Evolutionary conservation across 1,140 invertebrate species (phyloP).

Genomic region (Odontomachus brunneus): DNA sequence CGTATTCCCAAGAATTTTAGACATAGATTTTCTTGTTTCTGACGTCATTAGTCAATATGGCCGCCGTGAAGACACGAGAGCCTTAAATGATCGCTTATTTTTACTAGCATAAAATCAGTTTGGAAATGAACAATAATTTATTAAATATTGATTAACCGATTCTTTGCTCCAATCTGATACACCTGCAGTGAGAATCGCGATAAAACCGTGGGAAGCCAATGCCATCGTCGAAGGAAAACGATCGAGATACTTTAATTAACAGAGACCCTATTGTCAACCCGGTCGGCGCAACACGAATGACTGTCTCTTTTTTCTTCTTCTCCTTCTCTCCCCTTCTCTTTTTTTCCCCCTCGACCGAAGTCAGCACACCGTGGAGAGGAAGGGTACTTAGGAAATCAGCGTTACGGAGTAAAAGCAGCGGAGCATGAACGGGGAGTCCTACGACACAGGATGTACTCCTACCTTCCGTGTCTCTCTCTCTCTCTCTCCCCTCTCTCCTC

Average conservation of each 20-base stretch:
- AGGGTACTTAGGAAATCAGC: slow-evolving; percentile 80
- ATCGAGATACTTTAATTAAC: slow-evolving; percentile 66
- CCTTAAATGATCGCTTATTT: too few relatives aligned
- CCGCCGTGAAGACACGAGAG: too few relatives aligned
- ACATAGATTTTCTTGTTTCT: too few relatives aligned
- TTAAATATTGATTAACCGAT: too few relatives aligned
- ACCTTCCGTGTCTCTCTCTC: slow-evolving; percentile 73
- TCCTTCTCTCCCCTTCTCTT: slow-evolving; percentile 13
- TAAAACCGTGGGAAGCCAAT: slow-evolving; percentile 42
- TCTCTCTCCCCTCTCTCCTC: too few relatives aligned
- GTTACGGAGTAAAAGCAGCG: slow-evolving; percentile 78
- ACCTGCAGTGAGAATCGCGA: too few relatives aligned
- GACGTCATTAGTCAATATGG: too few relatives aligned
- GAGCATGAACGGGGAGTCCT: slow-evolving; percentile 77
- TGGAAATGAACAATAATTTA: too few relatives aligned
- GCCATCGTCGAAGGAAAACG: neutral
- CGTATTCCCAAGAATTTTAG: too few relatives aligned
- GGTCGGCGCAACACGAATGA: slow-evolving; percentile 28
- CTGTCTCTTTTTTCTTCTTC: slow-evolving; percentile 15
- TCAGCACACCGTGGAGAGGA: slow-evolving; percentile 74
- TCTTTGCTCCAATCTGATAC: too few relatives aligned
- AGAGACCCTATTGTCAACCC: slow-evolving; percentile 52
- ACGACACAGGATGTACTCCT: slow-evolving; percentile 80
- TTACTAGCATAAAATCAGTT: too few relatives aligned
- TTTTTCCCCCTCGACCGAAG: slow-evolving; percentile 24